These are phyloP conservation scores for Nemoura dubitans DNA, from an alignment of 2,888 invertebrate genomes.

Conservation along the genomic window DNA sequence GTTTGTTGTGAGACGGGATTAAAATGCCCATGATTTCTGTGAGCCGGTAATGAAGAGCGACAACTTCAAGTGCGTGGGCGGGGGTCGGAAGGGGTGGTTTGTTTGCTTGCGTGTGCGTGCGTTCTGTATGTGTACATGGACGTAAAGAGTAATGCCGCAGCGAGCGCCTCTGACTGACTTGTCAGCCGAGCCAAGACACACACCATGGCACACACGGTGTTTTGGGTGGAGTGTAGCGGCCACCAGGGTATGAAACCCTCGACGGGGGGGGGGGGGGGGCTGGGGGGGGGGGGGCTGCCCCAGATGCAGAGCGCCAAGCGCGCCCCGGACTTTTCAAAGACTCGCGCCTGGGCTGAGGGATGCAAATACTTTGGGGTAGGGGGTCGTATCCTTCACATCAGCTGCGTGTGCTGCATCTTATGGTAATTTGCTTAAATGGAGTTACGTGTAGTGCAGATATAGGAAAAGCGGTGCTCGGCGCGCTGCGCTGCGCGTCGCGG, in stretches of 20 bases:
- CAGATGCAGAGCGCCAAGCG: neutral
- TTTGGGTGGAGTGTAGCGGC: neutral
- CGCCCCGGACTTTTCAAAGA: neutral
- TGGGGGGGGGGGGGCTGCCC: neutral
- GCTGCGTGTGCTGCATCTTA: conserved; percentile 19
- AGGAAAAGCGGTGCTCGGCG: neutral
- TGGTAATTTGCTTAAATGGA: conserved; percentile 31
- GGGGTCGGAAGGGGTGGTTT: neutral
- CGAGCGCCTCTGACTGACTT: neutral
- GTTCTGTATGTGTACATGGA: too few relatives aligned
- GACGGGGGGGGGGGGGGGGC: too few relatives aligned
- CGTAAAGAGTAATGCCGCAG: neutral
- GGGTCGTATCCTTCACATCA: neutral
- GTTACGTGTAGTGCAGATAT: neutral
- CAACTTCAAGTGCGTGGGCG: conserved; percentile 2
- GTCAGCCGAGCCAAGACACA: neutral
- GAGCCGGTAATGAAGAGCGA: conserved; percentile 20
- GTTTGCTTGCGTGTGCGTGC: neutral
- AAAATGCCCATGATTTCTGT: conserved; percentile 5
- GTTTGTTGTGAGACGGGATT: neutral
- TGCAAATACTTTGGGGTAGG: neutral
- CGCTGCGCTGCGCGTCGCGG: neutral
- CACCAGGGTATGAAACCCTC: too few relatives aligned
- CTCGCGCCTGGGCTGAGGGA: neutral
- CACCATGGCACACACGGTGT: neutral